Base-by-base conservation (phyloP, 2,888 invertebrate species). In the Drosophila incognita region DNA sequence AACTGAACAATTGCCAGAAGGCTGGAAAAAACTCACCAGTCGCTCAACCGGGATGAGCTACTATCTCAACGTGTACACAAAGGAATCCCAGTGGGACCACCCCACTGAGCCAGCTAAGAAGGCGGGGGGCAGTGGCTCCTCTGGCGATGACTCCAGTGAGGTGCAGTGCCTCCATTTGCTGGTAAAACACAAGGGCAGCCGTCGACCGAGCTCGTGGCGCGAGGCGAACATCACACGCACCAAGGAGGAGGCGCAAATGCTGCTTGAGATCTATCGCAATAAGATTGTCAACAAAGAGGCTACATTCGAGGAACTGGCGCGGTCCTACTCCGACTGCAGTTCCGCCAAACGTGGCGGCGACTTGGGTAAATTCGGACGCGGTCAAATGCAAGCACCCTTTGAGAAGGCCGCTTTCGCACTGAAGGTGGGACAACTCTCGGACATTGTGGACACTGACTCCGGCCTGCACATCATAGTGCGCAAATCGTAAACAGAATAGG, bases 301-400 rank as follows among this genome's bases (percentile, higher is more conserved):
- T 2, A 95, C 96, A 5, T 98, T 99, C 92, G 96, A 96, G 31
- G 98, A 98, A 75, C 93, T 99, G 51, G 99, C 99, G 1, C 94
- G 95, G 6, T 96, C 98, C 93, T 98, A 96, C 93, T 99, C 99
- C n/a, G 99, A 99, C 92, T 99, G 99, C 92, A 98, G 98, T 74
- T 99, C 99, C 0, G 99, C 99, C 1, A 98, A 97, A 89, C 95
- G 97, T 40, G 98, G 98, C 13, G 99, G 99, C 0, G 99, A 99
- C 92, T 94, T 99, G 71, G 99, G 99, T 1, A 95, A 96, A 78
- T 99, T 99, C 93, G 96, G 96, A 13, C 95, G 97, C 79, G 95
- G 98, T 4, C 97, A 98, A 76, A 99, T 99, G 99, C 99, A 99
- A 93, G 97, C 97, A 79, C 97, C 99, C 0, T 99, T 99, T 93